Conservation (phyloP, 1,140 invertebrate species). For the Drosophila dunni region DNA sequence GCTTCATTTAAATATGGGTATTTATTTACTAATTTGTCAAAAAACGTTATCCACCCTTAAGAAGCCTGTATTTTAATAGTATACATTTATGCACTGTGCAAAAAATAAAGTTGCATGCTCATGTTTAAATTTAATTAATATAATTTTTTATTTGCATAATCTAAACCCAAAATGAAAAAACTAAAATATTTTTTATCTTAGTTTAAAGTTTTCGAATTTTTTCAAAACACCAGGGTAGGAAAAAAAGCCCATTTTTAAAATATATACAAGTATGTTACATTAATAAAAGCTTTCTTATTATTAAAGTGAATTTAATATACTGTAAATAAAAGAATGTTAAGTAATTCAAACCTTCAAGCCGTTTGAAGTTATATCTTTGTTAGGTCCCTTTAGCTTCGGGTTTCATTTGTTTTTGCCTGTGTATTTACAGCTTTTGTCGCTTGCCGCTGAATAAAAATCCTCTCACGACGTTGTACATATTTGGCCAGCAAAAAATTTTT, state of each 20-base stretch:
- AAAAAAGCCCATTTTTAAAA: too few relatives aligned
- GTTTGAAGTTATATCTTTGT: background rate
- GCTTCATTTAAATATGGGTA: background rate
- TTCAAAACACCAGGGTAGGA: too few relatives aligned
- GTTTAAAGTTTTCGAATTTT: too few relatives aligned
- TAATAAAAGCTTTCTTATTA: too few relatives aligned
- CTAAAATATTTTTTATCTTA: too few relatives aligned
- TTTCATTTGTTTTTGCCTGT: constrained; percentile 2
- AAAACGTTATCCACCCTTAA: constrained; percentile 7
- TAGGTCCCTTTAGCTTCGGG: background rate
- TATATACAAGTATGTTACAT: too few relatives aligned
- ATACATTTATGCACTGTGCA: constrained; percentile 39
- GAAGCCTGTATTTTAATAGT: constrained; percentile 19
- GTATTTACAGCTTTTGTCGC: constrained; percentile 24
- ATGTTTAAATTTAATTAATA: background rate
- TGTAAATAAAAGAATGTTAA: background rate
- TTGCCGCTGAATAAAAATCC: constrained; percentile 36
- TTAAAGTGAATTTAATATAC: too few relatives aligned
- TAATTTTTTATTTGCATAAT: too few relatives aligned
- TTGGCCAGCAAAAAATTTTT: constrained; percentile 21
- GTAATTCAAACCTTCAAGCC: too few relatives aligned
- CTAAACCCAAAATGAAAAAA: too few relatives aligned
- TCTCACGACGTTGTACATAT: constrained; percentile 20
- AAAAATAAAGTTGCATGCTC: background rate
- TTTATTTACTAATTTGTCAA: background rate